Conservation (phyloP, 2,888 invertebrate species). For the Drosophila histrio region DNA sequence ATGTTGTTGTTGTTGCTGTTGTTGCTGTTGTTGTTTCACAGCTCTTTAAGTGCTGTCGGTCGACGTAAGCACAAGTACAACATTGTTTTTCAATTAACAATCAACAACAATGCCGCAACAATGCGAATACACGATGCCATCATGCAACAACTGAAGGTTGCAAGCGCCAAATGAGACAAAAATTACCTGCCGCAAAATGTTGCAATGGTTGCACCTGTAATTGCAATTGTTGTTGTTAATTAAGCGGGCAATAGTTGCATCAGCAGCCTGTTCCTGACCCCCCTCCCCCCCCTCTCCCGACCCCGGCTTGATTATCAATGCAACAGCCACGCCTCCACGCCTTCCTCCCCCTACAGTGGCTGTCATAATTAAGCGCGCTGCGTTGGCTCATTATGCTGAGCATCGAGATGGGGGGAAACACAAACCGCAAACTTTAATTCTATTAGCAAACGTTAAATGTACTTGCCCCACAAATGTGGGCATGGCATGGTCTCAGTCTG, state of each 20-base stretch:
- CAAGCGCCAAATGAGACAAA: constrained; percentile 73
- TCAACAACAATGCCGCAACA: constrained; percentile 78
- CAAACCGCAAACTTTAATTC: constrained; percentile 79
- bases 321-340: constrained; percentile 21
- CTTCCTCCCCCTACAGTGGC: constrained; percentile 9
- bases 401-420: neutral
- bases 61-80: constrained; percentile 54
- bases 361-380: constrained; percentile 66
- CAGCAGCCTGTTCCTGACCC: neutral
- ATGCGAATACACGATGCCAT: constrained; percentile 60
- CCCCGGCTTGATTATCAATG: constrained; percentile 26
- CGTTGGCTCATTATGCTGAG: constrained; percentile 43
- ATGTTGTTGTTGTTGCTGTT: constrained; percentile 11
- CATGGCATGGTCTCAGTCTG: constrained; percentile 5
- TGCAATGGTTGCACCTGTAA: neutral
- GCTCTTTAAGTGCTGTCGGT: constrained; percentile 68
- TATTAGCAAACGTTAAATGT: constrained; percentile 80
- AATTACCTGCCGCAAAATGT: constrained; percentile 61
- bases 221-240: constrained; percentile 68
- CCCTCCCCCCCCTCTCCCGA: neutral
- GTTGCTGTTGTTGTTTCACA: constrained; percentile 49
- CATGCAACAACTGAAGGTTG: constrained; percentile 49
- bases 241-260: constrained; percentile 58
- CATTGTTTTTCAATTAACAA: constrained; percentile 82
- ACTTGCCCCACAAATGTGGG: constrained; percentile 37